Base-by-base conservation (phyloP, 1,140 invertebrate species). In the Drosophila virilis region DNA sequence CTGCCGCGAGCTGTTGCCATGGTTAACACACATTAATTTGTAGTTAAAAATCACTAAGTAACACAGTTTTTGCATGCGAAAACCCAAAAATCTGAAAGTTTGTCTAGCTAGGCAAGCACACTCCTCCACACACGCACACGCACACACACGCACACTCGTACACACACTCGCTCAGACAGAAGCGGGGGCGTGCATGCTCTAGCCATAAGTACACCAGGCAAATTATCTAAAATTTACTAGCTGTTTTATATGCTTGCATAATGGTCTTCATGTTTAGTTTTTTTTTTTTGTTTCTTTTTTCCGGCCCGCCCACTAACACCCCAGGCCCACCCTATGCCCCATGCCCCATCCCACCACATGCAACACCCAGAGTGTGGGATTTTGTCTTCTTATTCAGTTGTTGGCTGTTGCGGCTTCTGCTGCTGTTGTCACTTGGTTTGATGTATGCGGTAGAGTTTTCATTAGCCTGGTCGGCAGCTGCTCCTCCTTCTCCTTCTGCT, bases 151-250 rank as follows among this genome's bases (percentile, higher is more conserved):
- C 43, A 38, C 60, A 46, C 65, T 71, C 57, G 59, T 46, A 54
- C 40, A 55, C 43, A 48, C 43, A 65, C 45, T 8, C 46, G 15
- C 6, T 10, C 45, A 55, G 5, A 15, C 28, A 48, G 6, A 15
- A 17, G 22, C 13, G 17, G 4, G 4, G 9, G 57, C 35, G 52
- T 77, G 72, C 62, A 62, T 74, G 74, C 60, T 74, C 74, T 79
- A 84, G 81, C 80, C 78, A 85, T 85, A 85, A 85, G 81, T 85
- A 85, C 81, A 81, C 78, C 81, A 78, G 82, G 77, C 70, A 85
- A 81, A 85, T 85, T 86, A 85, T 86, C 81, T 85, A 85, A 75
- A 86, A 86, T 81, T 78, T 86, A 81, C 81, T 85, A 85, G 70
- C 74, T 85, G 51, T 65, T 83, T 80, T 67, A 66, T 48, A 59